These are phyloP conservation scores for Helicoverpa zea DNA, from an alignment of 1,140 invertebrate species.

Conservation along the genomic window DNA sequence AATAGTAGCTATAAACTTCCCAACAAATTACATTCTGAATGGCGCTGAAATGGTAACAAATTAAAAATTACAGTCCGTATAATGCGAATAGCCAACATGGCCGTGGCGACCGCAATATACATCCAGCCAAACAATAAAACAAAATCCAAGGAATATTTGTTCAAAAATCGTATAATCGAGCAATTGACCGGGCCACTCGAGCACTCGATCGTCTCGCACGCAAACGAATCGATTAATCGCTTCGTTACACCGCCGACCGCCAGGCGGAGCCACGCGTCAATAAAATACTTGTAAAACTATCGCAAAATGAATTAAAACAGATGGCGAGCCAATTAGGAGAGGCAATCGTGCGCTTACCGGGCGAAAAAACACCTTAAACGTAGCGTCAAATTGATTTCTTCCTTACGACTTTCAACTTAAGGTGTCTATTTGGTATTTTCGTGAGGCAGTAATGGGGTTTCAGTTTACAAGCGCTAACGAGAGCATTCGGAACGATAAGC, in stretches of 20 bases:
- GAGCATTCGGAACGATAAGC: slow-evolving; percentile 76
- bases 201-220: slow-evolving; percentile 74
- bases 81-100: slow-evolving; percentile 14
- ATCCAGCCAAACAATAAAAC: slow-evolving; percentile 53
- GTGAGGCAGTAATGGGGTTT: slow-evolving; percentile 74
- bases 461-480: slow-evolving; percentile 82
- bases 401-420: slow-evolving; percentile 61
- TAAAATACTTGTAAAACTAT: slow-evolving; percentile 86
- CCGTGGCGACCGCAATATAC: slow-evolving; percentile 15
- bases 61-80: slow-evolving; percentile 32
- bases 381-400: slow-evolving; percentile 56
- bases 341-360: slow-evolving; percentile 83
- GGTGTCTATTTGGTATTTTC: slow-evolving; percentile 60
- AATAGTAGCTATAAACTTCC: background rate
- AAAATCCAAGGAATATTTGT: slow-evolving; percentile 58
- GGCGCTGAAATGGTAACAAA: background rate
- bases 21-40: slow-evolving; percentile 16
- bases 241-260: slow-evolving; percentile 71
- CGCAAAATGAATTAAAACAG: slow-evolving; percentile 86
- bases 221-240: slow-evolving; percentile 84
- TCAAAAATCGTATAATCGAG: slow-evolving; percentile 65
- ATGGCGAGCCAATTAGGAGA: slow-evolving; percentile 85
- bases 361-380: slow-evolving; percentile 78
- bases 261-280: slow-evolving; percentile 84
- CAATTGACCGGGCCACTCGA: slow-evolving; percentile 60